Base-by-base conservation (phyloP, 2,888 invertebrate genomes). In the Zygogramma bicolorata region DNA sequence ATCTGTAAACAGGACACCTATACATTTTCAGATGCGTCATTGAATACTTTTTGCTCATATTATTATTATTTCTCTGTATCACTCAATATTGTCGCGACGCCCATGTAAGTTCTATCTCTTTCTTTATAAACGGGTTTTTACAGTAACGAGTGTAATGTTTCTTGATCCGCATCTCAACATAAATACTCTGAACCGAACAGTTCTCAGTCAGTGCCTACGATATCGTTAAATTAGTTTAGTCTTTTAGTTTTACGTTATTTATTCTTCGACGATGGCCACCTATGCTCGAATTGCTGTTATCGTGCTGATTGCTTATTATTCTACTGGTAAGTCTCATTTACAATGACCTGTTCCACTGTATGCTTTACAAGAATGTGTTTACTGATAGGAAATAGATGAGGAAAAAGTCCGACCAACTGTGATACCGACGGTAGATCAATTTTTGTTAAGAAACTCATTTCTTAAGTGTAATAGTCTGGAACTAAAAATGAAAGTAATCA, bases 141-240 rank as follows among this genome's bases (percentile, higher is more conserved):
- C 57, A 65, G 63, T 71, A 71, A 62, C 58, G 29, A 63, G 15
- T 34, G 18, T 15, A 29, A 68, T 66, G 27, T 58, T 68, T 68
- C 63, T 62, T 58, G 66, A 71, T 67, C 71, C 70, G 70, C 60
- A 58, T 59, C 66, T 71, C 58, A 67, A 71, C 71, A 68, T 71
- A 71, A 71, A 71, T 71, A 63, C 67, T 68, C 31, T 31, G 46
- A 68, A 60, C 59, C 59, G 58, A 59, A 60, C 63, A 49, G 38
- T 25, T 58, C 49, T 71, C 20, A 38, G 58, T 25, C 71, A 71
- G 71, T 71, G 63, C 40, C n/a, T 31, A 65, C 62, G 59, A 46
- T 40, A 59, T 68, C 68, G 25, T 59, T 20, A 20, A 8, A 68
- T 58, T 71, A 68, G 63, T 68, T 67, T 71, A 42, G 66, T 61